Conservation (phyloP, 2,113 vertebrate genomes). For the Penelope pileata region DNA sequence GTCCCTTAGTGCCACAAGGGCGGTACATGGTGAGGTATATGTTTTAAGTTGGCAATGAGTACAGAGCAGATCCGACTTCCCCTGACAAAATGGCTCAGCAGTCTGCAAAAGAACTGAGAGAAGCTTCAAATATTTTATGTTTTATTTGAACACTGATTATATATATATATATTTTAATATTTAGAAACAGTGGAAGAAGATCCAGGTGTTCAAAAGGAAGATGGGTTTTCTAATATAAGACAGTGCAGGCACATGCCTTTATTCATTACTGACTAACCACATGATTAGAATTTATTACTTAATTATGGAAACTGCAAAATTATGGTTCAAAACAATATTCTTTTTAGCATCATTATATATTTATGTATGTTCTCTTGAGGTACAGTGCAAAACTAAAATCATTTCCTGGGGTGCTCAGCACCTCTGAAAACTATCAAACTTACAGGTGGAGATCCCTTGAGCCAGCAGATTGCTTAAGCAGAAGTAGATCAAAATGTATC, state of each 20-base stretch:
- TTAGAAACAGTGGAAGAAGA: neutral
- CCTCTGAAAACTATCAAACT: neutral
- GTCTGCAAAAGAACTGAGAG: neutral
- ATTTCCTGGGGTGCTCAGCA: neutral
- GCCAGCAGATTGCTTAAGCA: neutral
- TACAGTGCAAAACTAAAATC: neutral
- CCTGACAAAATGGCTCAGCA: neutral
- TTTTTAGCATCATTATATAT: slow-evolving; percentile 1
- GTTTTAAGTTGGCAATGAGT: neutral
- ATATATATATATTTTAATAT: no score
- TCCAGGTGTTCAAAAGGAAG: neutral
- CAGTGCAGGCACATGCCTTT: neutral
- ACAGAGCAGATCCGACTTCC: neutral
- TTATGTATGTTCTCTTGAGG: neutral
- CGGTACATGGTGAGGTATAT: accelerated
- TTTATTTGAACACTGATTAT: slow-evolving; percentile 36
- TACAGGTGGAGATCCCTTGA: neutral
- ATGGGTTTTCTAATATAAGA: neutral
- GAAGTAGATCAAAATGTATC: slow-evolving; percentile 6
- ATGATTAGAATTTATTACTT: neutral
- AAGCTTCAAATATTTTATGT: neutral
- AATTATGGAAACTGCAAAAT: slow-evolving; percentile 7
- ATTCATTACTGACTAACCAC: neutral
- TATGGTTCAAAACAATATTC: neutral
- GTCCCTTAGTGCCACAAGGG: neutral